These are phyloP conservation scores for Harmothoe impar DNA, from an alignment of 2,888 invertebrate species.

Conservation along the genomic window DNA sequence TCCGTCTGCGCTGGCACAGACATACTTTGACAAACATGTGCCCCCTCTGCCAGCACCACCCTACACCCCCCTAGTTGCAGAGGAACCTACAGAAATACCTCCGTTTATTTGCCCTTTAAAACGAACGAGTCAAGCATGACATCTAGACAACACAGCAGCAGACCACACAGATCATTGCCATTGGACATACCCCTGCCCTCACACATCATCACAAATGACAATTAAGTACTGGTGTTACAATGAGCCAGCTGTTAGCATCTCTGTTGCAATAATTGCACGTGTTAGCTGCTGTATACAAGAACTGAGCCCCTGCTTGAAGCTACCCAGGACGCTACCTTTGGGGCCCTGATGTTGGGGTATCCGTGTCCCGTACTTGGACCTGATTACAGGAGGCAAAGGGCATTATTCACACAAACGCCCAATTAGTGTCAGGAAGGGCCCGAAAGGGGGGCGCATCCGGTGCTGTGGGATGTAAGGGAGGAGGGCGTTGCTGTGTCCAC, in stretches of 20 bases:
- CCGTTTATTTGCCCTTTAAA: too few relatives aligned
- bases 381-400: constrained; percentile 9
- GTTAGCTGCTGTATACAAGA: background rate
- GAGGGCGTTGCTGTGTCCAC: background rate
- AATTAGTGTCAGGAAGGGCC: background rate
- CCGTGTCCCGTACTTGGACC: background rate
- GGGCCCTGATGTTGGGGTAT: background rate
- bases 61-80: too few relatives aligned
- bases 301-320: too few relatives aligned
- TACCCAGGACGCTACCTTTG: background rate
- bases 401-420: background rate
- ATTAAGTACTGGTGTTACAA: background rate
- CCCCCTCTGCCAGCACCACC: too few relatives aligned
- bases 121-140: too few relatives aligned
- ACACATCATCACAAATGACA: background rate
- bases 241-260: background rate
- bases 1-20: background rate
- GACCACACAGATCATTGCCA: too few relatives aligned
- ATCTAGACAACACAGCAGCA: too few relatives aligned
- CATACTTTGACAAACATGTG: constrained; percentile 26
- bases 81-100: too few relatives aligned
- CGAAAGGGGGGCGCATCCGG: too few relatives aligned
- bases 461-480: too few relatives aligned
- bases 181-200: background rate
- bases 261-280: background rate